Evolutionary conservation across 2,888 invertebrate species (phyloP), one percentile per base, ranked within the genome.

Genomic region (Lottia gigantea): DNA sequence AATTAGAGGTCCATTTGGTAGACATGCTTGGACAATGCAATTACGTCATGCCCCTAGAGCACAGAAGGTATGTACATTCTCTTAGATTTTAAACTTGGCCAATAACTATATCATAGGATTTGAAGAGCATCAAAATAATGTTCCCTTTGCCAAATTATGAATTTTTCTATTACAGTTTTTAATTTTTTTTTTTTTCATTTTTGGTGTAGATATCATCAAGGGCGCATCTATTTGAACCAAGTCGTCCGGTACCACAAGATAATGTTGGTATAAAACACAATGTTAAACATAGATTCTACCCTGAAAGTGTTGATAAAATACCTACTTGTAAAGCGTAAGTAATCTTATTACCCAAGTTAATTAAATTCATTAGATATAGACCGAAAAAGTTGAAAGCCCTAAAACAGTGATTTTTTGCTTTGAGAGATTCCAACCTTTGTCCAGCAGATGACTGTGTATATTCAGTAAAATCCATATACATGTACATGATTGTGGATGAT

Each of bases 1-100:
- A 68, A 94, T 97, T 75, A 92, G 98, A 1, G 95, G 96, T 71
- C 95, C 96, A 0, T 97, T 96, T 90, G 97, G 97, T 0, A 93
- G 97, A 7, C 95, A 95, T 90, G 95, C 96, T 25, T 98, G 98
- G 98, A 84, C 86, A 11, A 86, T 88, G 87, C 86, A 88, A 74
- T 90, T 95, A 69, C 92, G 97, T 55, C 96, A 97, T 86, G 91
- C 95, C 72, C 95, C 97, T 0, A 92, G 96, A 55, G 92, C 94
- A 84, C 80, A 82, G 55, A 84, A 86, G 81, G 87, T 87, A 69
- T 66, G 67, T 14, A 19, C 8, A 16, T 16, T 49, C 4, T 8
- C 19, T n/a, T 12, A 16, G 49, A 11, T 49, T 14, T 19, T 49
- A 16, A 49, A 19, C 49, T 23, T 46, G 46, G 19, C 40, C 16